Evolutionary conservation across 2,888 invertebrate genomes (phyloP), one percentile per base, ranked within the genome.

Genomic region (Gastracanthus pulcherrimus): DNA sequence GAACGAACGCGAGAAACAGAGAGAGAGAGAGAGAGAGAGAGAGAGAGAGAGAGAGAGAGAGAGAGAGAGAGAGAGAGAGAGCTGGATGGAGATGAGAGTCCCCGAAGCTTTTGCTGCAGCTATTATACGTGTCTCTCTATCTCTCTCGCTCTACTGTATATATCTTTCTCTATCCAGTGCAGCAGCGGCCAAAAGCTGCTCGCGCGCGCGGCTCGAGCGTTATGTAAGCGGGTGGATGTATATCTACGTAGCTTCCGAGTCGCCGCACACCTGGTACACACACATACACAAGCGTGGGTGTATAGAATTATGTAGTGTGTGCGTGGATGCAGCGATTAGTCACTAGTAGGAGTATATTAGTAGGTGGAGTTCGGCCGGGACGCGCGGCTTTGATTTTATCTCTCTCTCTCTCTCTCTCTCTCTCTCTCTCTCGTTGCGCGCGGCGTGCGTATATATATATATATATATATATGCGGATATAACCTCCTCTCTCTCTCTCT

Each of bases 351-450:
- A 41, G 9, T 48, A 13, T 19, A 48, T 19, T 19, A 0, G 48
- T n/a, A 45, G 3, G 19, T 13, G 19, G n/a, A 2, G 19, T 7
- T 23, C 29, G 26, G 41, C 23, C 67, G 41, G 19, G 29, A 69
- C 45, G 16, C 13, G 19, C 7, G 31, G 41, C 48, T 45, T 45
- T 19, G 66, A 11, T 38, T 38, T 38, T n/a, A 9, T 5, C 58
- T 36, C 41, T 71, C 38, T 74, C 41, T 34, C 62, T 23, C 71
- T 26, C 55, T 38, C 55, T 58, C 51, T 64, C n/a, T 34, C 36
- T 64, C 26, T 26, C 23, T 11, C 23, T 55, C 11, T 11, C 11
- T 41, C 23, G 7, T 23, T 55, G 7, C 23, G 23, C 11, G 23
- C 13, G 16, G 13, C 51, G 45, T n/a, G 45, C 5, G n/a, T 45